Percentiles rank a stretch among this genome's conserved stretches.
These are phyloP conservation scores for Hydrotaea diabolus DNA, from an alignment of 2,888 invertebrate genomes.

Conservation along the genomic window DNA sequence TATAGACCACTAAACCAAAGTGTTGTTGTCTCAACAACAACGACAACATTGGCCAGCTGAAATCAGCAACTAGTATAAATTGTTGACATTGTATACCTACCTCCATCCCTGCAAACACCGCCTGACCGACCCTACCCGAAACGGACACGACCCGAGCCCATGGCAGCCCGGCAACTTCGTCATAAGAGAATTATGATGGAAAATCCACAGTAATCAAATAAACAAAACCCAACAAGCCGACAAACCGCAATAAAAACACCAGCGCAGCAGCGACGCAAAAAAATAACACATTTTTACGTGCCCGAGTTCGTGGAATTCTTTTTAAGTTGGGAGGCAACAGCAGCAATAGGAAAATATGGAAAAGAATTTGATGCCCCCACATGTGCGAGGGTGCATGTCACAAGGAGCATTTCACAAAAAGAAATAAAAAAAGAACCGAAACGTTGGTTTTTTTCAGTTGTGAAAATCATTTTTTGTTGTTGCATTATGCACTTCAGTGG, in stretches of 20 bases:
- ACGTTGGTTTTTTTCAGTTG: no score
- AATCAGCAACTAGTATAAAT: conserved; percentile 15
- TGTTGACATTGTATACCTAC: conserved; percentile 22
- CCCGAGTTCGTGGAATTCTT: conserved; percentile 18
- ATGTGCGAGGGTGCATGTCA: not conserved
- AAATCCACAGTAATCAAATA: conserved; percentile 37
- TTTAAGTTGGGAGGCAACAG: not conserved
- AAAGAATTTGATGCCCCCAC: not conserved
- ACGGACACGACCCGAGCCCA: no score
- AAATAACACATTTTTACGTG: not conserved
- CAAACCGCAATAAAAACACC: conserved; percentile 1
- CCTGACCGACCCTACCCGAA: no score
- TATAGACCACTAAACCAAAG: conserved; percentile 39
- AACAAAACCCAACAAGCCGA: conserved; percentile 4
- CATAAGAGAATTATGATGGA: conserved; percentile 14
- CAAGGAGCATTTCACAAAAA: no score
- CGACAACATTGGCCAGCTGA: not conserved
- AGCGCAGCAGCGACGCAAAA: not conserved
- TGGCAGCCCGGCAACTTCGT: not conserved
- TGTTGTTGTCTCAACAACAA: conserved; percentile 1
- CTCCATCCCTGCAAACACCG: no score
- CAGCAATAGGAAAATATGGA: not conserved
- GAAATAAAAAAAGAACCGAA: no score
- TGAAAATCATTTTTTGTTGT: no score
- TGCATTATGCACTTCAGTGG: no score